A percentile compares a stretch with the other conserved stretches of the same genome.
These are phyloP conservation scores for Atethmia centrago DNA, from an alignment of 2,888 invertebrate genomes.

Conservation along the genomic window DNA sequence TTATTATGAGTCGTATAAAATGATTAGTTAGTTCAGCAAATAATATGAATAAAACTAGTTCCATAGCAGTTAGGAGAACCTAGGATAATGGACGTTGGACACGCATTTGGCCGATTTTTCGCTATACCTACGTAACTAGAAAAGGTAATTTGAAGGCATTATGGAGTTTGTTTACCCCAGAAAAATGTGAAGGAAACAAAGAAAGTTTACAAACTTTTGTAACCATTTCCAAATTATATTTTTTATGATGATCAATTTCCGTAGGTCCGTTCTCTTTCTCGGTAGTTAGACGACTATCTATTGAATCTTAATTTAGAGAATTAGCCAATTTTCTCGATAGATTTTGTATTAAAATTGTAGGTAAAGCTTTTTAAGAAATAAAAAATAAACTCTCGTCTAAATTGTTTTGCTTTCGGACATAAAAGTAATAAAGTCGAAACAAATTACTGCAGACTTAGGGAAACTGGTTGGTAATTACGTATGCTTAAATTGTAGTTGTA, in stretches of 20 bases:
- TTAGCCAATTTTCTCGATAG: background rate
- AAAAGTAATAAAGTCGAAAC: background rate
- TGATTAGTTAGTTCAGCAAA: conserved; percentile 47
- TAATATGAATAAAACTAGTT: conserved; percentile 33
- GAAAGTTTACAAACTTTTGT: conserved; percentile 9
- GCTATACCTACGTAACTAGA: conserved; percentile 16
- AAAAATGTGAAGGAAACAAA: conserved; percentile 11
- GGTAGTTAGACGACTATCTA: background rate
- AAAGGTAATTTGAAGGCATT: conserved; percentile 37
- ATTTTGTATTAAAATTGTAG: background rate
- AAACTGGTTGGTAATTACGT: background rate
- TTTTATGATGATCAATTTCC: conserved; percentile 26
- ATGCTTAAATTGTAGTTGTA: background rate
- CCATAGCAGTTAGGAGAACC: conserved; percentile 23
- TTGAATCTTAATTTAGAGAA: conserved; percentile 3
- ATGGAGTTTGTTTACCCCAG: conserved; percentile 31
- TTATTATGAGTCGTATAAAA: conserved; percentile 41
- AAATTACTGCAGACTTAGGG: background rate
- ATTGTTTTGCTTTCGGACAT: no score
- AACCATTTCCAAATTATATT: conserved; percentile 5
- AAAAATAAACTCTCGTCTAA: background rate
- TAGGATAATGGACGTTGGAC: conserved; percentile 53
- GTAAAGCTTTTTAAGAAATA: background rate
- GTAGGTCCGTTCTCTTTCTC: background rate
- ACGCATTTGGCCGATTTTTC: conserved; percentile 59